phyloP scores from a whole-genome alignment of 1,140 invertebrate species.

The Wasmannia auropunctata region DNA sequence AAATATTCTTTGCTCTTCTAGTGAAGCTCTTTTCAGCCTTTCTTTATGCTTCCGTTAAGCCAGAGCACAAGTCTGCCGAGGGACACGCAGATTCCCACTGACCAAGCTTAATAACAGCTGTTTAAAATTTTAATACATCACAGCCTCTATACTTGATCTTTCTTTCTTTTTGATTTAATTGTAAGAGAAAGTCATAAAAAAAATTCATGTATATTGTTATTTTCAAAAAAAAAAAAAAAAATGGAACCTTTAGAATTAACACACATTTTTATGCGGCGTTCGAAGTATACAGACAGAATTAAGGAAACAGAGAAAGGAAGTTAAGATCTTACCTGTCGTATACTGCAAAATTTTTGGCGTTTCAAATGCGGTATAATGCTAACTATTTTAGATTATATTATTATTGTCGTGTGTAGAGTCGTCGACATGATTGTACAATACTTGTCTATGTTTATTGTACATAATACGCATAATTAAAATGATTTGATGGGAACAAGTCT shows the following conservation, averaged over 20 bases:
- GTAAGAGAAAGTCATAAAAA: slow-evolving; percentile 22
- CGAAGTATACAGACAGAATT: slow-evolving; percentile 25
- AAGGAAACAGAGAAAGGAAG: not conserved
- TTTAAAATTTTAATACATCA: slow-evolving; percentile 45
- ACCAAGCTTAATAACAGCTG: slow-evolving; percentile 56
- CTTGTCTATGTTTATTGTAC: slow-evolving; percentile 73
- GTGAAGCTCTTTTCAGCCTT: slow-evolving; percentile 16
- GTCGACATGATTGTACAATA: slow-evolving; percentile 62
- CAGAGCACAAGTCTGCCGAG: slow-evolving; percentile 58
- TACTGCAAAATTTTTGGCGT: slow-evolving; percentile 44
- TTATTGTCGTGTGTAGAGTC: slow-evolving; percentile 62
- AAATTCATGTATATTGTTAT: slow-evolving; percentile 7
- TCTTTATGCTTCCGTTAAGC: slow-evolving; percentile 45
- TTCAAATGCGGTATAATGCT: slow-evolving; percentile 51
- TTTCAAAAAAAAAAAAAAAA: too few relatives aligned
- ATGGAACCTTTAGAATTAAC: slow-evolving; percentile 12
- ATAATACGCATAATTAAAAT: slow-evolving; percentile 72
- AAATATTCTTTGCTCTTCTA: slow-evolving; percentile 26
- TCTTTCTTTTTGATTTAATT: slow-evolving; percentile 29
- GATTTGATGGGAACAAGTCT: slow-evolving; percentile 67
- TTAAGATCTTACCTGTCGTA: slow-evolving; percentile 54
- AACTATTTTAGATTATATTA: slow-evolving; percentile 70
- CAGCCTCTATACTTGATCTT: slow-evolving; percentile 17
- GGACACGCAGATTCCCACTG: slow-evolving; percentile 43
- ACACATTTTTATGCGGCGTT: slow-evolving; percentile 37